Conservation (phyloP, 2,113 vertebrate species). For the Stictonetta naevosa region DNA sequence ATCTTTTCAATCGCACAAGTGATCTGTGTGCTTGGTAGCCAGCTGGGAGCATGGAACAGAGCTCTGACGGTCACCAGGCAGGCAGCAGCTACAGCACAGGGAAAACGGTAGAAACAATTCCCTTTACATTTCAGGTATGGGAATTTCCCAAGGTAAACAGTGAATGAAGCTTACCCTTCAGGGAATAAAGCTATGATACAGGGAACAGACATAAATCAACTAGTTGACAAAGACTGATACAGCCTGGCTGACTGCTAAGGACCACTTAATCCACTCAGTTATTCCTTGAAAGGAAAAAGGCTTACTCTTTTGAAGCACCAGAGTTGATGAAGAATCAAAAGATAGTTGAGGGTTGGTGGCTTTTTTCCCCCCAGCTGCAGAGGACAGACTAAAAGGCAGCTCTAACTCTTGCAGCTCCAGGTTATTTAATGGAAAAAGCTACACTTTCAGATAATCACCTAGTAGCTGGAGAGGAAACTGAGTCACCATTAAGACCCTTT, state of each 20-base stretch:
- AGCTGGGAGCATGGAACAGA: neutral
- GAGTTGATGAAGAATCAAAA: neutral
- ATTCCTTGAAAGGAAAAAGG: slow-evolving; percentile 7
- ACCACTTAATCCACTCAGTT: neutral
- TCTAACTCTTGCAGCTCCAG: neutral
- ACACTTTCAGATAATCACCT: neutral
- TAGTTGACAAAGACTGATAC: neutral
- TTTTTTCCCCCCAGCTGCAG: neutral
- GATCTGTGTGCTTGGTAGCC: neutral
- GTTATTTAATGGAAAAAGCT: neutral
- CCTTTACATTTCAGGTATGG: neutral
- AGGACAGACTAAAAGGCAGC: neutral
- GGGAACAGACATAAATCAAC: neutral
- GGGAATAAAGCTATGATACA: neutral
- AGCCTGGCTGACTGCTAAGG: neutral
- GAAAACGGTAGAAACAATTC: neutral
- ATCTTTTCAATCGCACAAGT: neutral
- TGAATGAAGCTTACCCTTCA: neutral
- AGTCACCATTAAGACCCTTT: neutral
- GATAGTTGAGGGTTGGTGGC: neutral
- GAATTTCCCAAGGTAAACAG: neutral
- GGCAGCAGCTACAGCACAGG: neutral
- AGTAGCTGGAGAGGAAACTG: neutral
- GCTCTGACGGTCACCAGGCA: neutral
- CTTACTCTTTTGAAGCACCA: neutral